These are phyloP conservation scores for Saccostrea echinata DNA, from an alignment of 1,140 invertebrate genomes.

Conservation along the genomic window DNA sequence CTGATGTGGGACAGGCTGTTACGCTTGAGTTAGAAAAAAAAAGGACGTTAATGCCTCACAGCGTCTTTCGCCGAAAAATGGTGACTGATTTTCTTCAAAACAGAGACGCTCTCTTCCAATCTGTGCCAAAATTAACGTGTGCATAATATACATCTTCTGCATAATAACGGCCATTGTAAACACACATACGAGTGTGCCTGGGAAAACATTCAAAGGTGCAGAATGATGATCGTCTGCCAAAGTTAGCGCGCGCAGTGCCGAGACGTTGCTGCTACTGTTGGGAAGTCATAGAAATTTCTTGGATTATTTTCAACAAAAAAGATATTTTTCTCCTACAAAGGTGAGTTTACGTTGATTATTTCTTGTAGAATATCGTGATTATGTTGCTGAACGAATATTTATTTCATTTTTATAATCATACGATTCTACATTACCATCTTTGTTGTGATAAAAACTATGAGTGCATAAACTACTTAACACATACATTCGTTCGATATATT, in stretches of 20 bases:
- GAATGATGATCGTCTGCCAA: constrained; percentile 8
- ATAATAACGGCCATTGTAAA: constrained; percentile 28
- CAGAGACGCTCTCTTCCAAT: neutral
- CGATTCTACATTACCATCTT: no score
- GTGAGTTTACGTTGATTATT: neutral
- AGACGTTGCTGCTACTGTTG: neutral
- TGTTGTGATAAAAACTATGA: no score
- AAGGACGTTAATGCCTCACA: neutral
- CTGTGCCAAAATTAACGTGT: constrained; percentile 14
- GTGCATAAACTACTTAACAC: no score
- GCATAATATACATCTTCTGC: constrained; percentile 16
- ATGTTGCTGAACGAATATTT: no score
- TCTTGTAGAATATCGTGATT: no score
- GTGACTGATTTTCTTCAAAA: neutral
- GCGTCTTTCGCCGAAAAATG: neutral
- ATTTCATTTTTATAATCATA: no score
- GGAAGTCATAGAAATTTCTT: neutral
- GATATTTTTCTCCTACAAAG: neutral
- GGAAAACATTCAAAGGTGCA: constrained; percentile 2
- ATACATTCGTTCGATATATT: no score
- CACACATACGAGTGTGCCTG: neutral
- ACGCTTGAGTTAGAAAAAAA: neutral
- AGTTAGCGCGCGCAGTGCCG: constrained; percentile 31
- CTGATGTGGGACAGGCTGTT: constrained; percentile 3
- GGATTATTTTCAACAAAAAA: constrained; percentile 25